Evolutionary conservation across 2,888 invertebrate genomes (phyloP).

Genomic region (Phengaris alcon): DNA sequence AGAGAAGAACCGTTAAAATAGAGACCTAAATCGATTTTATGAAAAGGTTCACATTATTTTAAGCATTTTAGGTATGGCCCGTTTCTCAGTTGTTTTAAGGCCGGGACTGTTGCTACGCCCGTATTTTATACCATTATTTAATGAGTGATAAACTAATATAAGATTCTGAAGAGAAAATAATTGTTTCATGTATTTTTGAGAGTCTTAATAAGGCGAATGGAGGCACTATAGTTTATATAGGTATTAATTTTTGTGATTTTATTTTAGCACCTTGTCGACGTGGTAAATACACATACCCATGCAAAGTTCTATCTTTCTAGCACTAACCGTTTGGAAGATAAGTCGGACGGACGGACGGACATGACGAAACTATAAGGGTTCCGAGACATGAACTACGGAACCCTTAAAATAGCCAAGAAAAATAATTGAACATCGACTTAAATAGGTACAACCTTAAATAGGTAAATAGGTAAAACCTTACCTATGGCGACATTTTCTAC

Average conservation of each 20-base stretch:
- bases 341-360: too few species aligned
- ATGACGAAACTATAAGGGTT: too few species aligned
- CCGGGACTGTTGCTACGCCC: background rate
- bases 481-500: background rate
- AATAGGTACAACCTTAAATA: background rate
- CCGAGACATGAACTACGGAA: too few species aligned
- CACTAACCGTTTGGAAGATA: too few species aligned
- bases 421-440: background rate
- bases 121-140: background rate
- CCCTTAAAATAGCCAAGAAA: background rate
- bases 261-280: too few species aligned
- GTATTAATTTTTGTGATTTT: too few species aligned
- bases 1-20: background rate
- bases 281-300: too few species aligned
- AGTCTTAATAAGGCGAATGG: too few species aligned
- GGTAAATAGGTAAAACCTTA: too few species aligned
- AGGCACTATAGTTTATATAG: too few species aligned
- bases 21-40: constrained; percentile 15
- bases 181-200: background rate
- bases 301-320: too few species aligned
- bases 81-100: background rate
- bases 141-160: background rate
- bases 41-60: constrained; percentile 21
- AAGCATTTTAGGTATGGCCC: background rate
- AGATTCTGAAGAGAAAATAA: too few species aligned